Evolutionary conservation across 2,888 invertebrate species (phyloP).

Genomic region (Digitonthophagus gazella): DNA sequence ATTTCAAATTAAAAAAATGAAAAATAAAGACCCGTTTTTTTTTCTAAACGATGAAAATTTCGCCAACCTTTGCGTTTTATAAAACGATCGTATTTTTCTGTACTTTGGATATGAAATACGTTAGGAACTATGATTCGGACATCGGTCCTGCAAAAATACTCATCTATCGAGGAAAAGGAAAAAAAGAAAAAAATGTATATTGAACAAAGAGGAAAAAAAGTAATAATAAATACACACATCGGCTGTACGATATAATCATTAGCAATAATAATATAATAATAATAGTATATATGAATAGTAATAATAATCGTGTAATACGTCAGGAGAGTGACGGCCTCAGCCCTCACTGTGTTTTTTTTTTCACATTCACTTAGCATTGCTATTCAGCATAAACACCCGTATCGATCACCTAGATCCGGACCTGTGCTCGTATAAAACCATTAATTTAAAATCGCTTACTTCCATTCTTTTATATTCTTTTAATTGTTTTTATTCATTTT

Average conservation of each 20-base stretch:
- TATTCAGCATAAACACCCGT: conserved; percentile 35
- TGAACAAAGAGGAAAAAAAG: conserved; percentile 36
- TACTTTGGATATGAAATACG: conserved; percentile 52
- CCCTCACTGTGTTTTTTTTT: conserved; percentile 41
- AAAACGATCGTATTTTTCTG: conserved; percentile 26
- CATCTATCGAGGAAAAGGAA: conserved; percentile 18
- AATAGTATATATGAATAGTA: conserved; percentile 53
- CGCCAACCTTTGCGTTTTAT: conserved; percentile 25
- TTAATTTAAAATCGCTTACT: background rate
- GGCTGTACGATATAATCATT: conserved; percentile 43
- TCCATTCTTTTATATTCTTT: background rate
- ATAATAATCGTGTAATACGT: conserved; percentile 56
- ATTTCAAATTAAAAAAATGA: conserved; percentile 36
- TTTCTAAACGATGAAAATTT: background rate
- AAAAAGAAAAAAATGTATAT: conserved; percentile 30
- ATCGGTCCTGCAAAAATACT: conserved; percentile 41
- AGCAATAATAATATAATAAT: conserved; percentile 44
- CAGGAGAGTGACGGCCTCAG: conserved; percentile 44
- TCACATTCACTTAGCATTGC: conserved; percentile 53
- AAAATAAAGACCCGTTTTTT: background rate
- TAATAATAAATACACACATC: conserved; percentile 48
- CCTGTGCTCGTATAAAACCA: background rate
- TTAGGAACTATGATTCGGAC: conserved; percentile 51
- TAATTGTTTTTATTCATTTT: background rate
- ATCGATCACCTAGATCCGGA: conserved; percentile 15